Conservation (phyloP, 2,113 vertebrate species). For the Blennius ocellaris region DNA sequence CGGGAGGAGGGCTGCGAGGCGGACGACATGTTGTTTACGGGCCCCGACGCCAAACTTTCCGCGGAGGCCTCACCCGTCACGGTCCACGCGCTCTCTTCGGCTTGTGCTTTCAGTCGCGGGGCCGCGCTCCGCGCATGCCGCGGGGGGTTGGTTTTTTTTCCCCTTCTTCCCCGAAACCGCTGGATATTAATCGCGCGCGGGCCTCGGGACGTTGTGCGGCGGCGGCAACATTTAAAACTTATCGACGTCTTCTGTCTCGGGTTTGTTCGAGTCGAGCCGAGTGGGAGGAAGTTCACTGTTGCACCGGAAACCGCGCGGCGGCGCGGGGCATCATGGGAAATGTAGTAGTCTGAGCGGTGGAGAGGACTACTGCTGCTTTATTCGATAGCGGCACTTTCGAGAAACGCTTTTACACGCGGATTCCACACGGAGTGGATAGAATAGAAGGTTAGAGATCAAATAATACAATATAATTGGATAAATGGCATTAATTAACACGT, state of each 20-base stretch:
- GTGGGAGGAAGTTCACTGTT: conserved; percentile 82
- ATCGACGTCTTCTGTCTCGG: conserved; percentile 72
- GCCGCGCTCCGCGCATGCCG: conserved; percentile 40
- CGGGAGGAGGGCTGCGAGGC: conserved; percentile 89
- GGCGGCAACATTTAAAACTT: conserved; percentile 54
- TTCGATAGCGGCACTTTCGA: too few species aligned
- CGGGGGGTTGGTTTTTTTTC: too few species aligned
- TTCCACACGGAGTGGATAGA: too few species aligned
- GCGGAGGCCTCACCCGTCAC: conserved; percentile 67
- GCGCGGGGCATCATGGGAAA: conserved; percentile 36
- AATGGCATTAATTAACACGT: too few species aligned
- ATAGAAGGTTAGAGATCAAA: too few species aligned
- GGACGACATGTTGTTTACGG: conserved; percentile 86
- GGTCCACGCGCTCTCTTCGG: conserved; percentile 42
- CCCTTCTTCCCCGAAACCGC: too few species aligned
- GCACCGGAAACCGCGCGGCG: conserved; percentile 82
- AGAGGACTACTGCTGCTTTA: too few species aligned
- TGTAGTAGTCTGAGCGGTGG: conserved; percentile 60
- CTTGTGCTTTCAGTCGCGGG: conserved; percentile 41
- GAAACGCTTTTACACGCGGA: too few species aligned
- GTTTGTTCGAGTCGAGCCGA: conserved; percentile 73
- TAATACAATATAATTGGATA: too few species aligned
- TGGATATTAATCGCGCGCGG: neutral
- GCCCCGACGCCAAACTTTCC: conserved; percentile 82
- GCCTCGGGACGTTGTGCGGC: conserved; percentile 4